phyloP scores from a whole-genome alignment of 2,797 vertebrate genomes.

The Macropodus opercularis region DNA sequence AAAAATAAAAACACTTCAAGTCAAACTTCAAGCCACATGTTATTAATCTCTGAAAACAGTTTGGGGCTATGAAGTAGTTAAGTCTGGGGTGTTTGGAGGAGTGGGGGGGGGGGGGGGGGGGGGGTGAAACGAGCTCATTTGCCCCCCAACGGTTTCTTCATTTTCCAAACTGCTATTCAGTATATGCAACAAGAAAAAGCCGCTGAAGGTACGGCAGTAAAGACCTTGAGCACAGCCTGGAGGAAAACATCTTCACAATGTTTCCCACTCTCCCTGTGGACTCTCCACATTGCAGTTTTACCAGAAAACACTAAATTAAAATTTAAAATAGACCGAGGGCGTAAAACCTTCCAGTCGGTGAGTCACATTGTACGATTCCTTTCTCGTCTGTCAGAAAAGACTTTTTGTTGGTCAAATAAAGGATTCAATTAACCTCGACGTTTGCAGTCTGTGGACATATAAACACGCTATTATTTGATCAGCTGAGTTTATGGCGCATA shows the following conservation, averaged over 20 bases:
- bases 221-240: conserved; percentile 32
- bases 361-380: background rate
- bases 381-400: background rate
- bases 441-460: conserved; percentile 1
- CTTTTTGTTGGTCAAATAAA: background rate
- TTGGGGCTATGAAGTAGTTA: background rate
- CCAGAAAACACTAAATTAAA: conserved; percentile 34
- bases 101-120: background rate
- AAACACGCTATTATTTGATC: conserved; percentile 6
- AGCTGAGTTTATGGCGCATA: background rate
- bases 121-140: conserved; percentile 14
- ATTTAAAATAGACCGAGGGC: conserved; percentile 25
- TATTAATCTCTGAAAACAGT: background rate
- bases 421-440: conserved; percentile 1
- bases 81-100: background rate
- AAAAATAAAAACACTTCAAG: too few relatives aligned
- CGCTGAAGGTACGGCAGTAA: conserved; percentile 24
- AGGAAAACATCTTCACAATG: conserved; percentile 46
- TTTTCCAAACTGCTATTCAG: conserved; percentile 44
- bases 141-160: conserved; percentile 33
- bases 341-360: background rate
- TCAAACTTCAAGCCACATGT: too few relatives aligned
- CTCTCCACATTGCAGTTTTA: conserved; percentile 37
- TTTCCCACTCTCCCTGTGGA: conserved; percentile 33
- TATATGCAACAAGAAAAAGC: conserved; percentile 42